Evolutionary conservation across 2,888 invertebrate species (phyloP).

Genomic region (Hypena proboscidalis): DNA sequence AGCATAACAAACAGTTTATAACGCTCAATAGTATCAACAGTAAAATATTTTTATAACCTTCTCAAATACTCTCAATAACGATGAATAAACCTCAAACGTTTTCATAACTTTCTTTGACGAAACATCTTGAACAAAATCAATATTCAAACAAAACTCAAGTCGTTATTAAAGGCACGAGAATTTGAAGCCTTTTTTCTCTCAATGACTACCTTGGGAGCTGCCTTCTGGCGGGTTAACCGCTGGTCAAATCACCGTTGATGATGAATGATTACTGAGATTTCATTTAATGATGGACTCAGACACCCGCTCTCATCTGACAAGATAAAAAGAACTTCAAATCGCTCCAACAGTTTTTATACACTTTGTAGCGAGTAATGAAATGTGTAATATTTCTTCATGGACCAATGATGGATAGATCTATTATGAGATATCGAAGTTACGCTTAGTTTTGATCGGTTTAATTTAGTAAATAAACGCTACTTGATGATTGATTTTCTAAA

Average conservation of each 20-base stretch:
- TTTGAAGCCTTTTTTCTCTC: conserved; percentile 51
- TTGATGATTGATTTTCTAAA: conserved; percentile 30
- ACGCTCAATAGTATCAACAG: no score
- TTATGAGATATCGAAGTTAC: conserved; percentile 42
- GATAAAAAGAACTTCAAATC: conserved; percentile 59
- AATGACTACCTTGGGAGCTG: conserved; percentile 69
- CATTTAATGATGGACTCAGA: conserved; percentile 72
- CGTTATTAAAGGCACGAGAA: conserved; percentile 56
- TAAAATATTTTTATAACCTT: neutral
- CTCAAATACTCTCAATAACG: neutral
- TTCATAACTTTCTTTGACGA: conserved; percentile 1
- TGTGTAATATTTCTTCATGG: conserved; percentile 61
- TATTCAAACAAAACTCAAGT: conserved; percentile 41
- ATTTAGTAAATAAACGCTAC: conserved; percentile 33
- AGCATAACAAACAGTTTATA: neutral
- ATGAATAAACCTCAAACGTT: neutral
- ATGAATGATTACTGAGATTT: conserved; percentile 83
- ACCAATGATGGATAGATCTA: conserved; percentile 48
- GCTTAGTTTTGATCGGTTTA: conserved; percentile 42
- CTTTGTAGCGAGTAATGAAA: conserved; percentile 59
- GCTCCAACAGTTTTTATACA: conserved; percentile 46
- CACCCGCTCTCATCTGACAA: conserved; percentile 70
- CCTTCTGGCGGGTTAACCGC: conserved; percentile 68
- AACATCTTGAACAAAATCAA: conserved; percentile 25
- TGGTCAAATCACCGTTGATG: conserved; percentile 78